phyloP scores from a whole-genome alignment of 2,888 invertebrate species.

The Aleiodes testaceus region DNA sequence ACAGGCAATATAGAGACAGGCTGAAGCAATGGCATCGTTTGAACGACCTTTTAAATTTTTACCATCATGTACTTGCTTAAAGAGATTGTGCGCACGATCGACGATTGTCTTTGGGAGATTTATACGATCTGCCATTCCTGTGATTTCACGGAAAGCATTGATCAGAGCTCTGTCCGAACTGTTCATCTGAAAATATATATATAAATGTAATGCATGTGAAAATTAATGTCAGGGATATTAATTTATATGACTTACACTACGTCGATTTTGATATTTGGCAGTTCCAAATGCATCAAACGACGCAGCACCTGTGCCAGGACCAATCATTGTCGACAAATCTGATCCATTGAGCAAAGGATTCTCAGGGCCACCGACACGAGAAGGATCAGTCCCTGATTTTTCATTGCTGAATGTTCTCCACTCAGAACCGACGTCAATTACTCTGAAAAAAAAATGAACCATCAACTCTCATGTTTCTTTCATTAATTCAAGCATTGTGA shows the following conservation, averaged over 20 bases:
- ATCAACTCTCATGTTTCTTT: not conserved
- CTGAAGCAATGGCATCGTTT: conserved; percentile 98
- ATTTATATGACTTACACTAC: conserved; percentile 76
- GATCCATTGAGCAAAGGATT: conserved; percentile 96
- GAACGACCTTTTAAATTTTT: conserved; percentile 96
- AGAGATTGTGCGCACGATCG: conserved; percentile 95
- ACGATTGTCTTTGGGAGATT: conserved; percentile 97
- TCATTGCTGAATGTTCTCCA: conserved; percentile 99
- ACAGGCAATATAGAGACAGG: conserved; percentile 98
- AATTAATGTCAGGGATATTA: too few relatives aligned
- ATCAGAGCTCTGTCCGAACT: conserved; percentile 96
- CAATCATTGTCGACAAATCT: conserved; percentile 97
- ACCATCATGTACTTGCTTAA: conserved; percentile 98
- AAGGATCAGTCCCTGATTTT: conserved; percentile 96
- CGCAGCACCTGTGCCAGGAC: conserved; percentile 80
- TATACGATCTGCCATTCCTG: conserved; percentile 98
- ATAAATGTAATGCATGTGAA: not conserved
- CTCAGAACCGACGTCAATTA: conserved; percentile 99
- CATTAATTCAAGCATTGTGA: not conserved
- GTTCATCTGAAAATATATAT: conserved; percentile 80
- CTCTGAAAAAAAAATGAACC: conserved; percentile 75
- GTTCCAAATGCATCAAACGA: conserved; percentile 91
- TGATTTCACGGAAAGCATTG: conserved; percentile 97
- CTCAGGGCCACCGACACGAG: conserved; percentile 99
- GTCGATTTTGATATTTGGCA: conserved; percentile 79